These are phyloP conservation scores for Phocoena sinus DNA, from an alignment of 2,113 vertebrate genomes.

Conservation along the genomic window DNA sequence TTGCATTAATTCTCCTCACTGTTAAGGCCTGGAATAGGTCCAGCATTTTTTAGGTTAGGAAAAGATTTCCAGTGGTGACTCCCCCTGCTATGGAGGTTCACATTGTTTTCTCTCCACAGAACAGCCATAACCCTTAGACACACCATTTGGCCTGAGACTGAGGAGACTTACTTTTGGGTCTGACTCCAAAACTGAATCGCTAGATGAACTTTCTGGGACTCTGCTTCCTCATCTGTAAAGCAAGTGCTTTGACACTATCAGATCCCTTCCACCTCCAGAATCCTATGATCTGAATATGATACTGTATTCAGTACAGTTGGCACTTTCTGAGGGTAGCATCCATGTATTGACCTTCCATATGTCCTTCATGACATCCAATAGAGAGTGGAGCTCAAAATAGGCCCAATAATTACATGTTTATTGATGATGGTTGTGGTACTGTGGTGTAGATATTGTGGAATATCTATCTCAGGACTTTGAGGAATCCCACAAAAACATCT, in stretches of 20 bases:
- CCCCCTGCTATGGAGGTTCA: not conserved
- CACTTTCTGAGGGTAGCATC: not conserved
- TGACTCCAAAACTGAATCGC: not conserved
- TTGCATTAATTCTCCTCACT: not conserved
- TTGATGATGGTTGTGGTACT: not conserved
- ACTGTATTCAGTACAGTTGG: not conserved
- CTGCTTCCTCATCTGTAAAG: not conserved
- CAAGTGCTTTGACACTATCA: not conserved
- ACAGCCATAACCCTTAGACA: not conserved
- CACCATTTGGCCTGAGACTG: not conserved
- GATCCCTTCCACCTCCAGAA: not conserved
- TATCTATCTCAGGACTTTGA: not conserved
- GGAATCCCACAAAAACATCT: not conserved
- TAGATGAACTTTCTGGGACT: not conserved
- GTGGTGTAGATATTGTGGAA: not conserved
- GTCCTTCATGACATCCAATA: not conserved
- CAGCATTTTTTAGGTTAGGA: not conserved
- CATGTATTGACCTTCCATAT: not conserved
- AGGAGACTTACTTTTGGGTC: not conserved
- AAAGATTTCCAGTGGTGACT: not conserved
- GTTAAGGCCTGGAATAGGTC: not conserved
- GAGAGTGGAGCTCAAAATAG: not conserved
- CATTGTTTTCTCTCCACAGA: not conserved
- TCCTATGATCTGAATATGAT: not conserved
- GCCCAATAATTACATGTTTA: not conserved